Percentiles rank a stretch among this genome's conserved stretches.
Conservation (phyloP, 2,113 vertebrate genomes). For the Stegostoma tigrinum region DNA sequence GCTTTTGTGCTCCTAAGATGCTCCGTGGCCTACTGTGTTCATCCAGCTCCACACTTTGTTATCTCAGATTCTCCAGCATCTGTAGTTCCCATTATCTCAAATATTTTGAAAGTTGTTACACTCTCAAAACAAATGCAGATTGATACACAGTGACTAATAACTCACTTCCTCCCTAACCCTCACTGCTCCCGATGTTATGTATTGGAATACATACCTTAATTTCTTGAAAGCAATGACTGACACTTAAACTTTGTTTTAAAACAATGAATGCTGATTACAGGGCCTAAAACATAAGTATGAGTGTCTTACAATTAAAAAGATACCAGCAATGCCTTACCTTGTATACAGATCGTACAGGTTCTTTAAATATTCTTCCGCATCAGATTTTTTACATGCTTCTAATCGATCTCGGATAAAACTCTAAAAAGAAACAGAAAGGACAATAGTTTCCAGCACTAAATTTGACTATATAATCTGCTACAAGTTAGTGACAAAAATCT, state of each 20-base stretch:
- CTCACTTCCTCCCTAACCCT: neutral
- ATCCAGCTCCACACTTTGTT: no score
- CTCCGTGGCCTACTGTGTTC: no score
- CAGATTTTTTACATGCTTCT: slow-evolving; percentile 80
- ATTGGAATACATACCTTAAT: neutral
- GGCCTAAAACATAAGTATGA: neutral
- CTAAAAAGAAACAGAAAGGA: slow-evolving; percentile 54
- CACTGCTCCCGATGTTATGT: no score
- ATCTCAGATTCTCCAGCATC: no score
- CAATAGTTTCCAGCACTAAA: neutral
- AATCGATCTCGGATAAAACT: slow-evolving; percentile 82
- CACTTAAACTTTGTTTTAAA: neutral
- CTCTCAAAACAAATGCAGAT: neutral
- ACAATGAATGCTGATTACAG: neutral
- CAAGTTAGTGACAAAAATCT: neutral
- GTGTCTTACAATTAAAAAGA: neutral
- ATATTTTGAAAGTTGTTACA: neutral
- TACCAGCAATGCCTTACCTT: slow-evolving; percentile 58
- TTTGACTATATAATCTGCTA: neutral
- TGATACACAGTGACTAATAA: neutral
- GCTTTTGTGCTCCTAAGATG: no score
- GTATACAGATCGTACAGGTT: slow-evolving; percentile 94
- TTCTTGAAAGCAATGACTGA: neutral
- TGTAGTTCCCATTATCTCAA: no score
- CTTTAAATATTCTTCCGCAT: slow-evolving; percentile 94